phyloP scores from a whole-genome alignment of 2,797 vertebrate species.

The Epinephelus awoara region DNA sequence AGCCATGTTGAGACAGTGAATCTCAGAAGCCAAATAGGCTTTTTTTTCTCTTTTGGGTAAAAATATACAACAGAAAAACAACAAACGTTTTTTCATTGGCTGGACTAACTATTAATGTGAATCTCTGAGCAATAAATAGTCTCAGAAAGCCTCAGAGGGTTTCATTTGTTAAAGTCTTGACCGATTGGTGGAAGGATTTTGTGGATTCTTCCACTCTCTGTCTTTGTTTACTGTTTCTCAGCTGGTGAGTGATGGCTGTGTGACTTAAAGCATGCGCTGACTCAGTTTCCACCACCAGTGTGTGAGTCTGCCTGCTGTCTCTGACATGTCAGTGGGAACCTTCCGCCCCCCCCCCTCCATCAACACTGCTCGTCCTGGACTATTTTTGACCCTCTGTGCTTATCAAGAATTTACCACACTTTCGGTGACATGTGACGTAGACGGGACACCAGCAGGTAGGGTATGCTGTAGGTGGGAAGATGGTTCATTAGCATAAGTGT shows the following conservation, averaged over 20 bases:
- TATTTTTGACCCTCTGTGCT: constrained; percentile 33
- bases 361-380: constrained; percentile 18
- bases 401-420: neutral
- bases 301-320: constrained; percentile 58
- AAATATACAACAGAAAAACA: no score
- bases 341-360: neutral
- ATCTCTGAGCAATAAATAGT: no score
- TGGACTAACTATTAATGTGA: no score
- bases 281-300: constrained; percentile 67
- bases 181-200: constrained; percentile 8
- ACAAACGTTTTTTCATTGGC: no score
- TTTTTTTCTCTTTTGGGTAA: neutral
- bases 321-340: constrained; percentile 56
- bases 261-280: constrained; percentile 74
- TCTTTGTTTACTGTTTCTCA: constrained; percentile 61
- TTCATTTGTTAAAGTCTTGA: neutral
- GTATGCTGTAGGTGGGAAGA: neutral
- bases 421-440: neutral
- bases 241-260: constrained; percentile 64
- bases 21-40: neutral
- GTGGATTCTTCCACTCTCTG: constrained; percentile 18
- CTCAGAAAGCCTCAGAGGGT: neutral
- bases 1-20: neutral
- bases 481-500: neutral
- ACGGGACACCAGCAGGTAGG: neutral